phyloP scores from a whole-genome alignment of 2,113 vertebrate genomes.

The Nycticebus coucang region DNA sequence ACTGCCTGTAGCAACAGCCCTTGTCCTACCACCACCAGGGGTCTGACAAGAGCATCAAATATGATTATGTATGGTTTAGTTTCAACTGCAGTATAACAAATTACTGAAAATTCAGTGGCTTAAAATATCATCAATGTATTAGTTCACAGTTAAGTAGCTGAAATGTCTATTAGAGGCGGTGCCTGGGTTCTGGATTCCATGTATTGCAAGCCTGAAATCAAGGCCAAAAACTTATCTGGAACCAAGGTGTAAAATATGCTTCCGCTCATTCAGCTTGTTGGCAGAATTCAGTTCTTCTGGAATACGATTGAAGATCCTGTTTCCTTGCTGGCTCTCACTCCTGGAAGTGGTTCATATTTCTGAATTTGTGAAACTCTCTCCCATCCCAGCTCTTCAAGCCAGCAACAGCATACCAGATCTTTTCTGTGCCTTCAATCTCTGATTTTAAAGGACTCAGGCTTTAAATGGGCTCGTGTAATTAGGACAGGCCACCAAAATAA shows the following conservation, averaged over 20 bases:
- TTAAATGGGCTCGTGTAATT: neutral
- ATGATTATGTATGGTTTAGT: neutral
- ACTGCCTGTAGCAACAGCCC: neutral
- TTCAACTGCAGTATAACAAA: neutral
- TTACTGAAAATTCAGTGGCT: neutral
- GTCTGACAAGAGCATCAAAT: neutral
- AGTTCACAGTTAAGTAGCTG: neutral
- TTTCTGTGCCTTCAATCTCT: neutral
- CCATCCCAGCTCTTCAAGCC: neutral
- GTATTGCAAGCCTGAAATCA: neutral
- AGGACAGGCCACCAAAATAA: neutral
- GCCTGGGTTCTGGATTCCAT: neutral
- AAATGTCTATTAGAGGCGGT: neutral
- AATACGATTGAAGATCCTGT: neutral
- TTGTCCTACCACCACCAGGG: neutral
- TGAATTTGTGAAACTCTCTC: neutral
- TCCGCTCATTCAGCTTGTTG: neutral
- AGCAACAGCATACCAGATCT: neutral
- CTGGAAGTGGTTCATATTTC: neutral
- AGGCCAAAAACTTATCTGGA: neutral
- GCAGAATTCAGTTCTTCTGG: neutral
- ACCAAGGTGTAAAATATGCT: fast-evolving
- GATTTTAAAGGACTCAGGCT: neutral
- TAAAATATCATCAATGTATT: neutral
- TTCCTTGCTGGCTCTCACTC: neutral